These are phyloP conservation scores for Iselma pallidipennis DNA, from an alignment of 2,888 invertebrate genomes.

Conservation along the genomic window DNA sequence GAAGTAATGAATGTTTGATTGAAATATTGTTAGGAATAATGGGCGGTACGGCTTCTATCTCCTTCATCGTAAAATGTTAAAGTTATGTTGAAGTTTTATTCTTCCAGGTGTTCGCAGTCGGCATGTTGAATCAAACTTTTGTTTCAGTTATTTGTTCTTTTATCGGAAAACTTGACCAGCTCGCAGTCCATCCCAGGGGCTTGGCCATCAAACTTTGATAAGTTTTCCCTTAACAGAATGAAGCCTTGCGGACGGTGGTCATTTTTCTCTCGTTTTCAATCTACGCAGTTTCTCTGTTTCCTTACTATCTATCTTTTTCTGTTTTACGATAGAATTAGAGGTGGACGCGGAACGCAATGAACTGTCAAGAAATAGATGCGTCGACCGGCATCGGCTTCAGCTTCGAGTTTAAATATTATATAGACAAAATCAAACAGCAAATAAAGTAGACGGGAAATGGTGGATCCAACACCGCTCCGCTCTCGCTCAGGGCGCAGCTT, in stretches of 20 bases:
- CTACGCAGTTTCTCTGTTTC: conserved; percentile 48
- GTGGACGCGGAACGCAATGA: conserved; percentile 22
- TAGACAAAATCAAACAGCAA: conserved; percentile 54
- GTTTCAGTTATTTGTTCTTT: conserved; percentile 55
- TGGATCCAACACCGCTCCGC: conserved; percentile 49
- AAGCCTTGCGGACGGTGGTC: conserved; percentile 58
- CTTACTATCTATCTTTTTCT: conserved; percentile 26
- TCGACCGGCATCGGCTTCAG: conserved; percentile 17
- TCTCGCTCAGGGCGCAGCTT: conserved; percentile 56
- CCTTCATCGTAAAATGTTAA: conserved; percentile 28
- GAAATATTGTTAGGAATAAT: not conserved
- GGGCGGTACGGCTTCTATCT: not conserved
- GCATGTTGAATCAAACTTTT: conserved; percentile 47
- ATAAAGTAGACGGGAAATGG: conserved; percentile 51
- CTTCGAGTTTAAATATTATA: conserved; percentile 41
- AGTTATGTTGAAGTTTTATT: conserved; percentile 34
- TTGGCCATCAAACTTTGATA: conserved; percentile 58
- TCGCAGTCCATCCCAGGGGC: conserved; percentile 42
- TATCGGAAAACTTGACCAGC: conserved; percentile 53
- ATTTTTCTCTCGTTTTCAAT: conserved; percentile 62
- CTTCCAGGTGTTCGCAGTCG: conserved; percentile 47
- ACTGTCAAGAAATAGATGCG: conserved; percentile 28
- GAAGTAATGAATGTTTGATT: not conserved
- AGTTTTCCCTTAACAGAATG: conserved; percentile 52
- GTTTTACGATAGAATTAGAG: conserved; percentile 35